These are phyloP conservation scores for Poecilus cupreus DNA, from an alignment of 2,888 invertebrate genomes.

Conservation along the genomic window DNA sequence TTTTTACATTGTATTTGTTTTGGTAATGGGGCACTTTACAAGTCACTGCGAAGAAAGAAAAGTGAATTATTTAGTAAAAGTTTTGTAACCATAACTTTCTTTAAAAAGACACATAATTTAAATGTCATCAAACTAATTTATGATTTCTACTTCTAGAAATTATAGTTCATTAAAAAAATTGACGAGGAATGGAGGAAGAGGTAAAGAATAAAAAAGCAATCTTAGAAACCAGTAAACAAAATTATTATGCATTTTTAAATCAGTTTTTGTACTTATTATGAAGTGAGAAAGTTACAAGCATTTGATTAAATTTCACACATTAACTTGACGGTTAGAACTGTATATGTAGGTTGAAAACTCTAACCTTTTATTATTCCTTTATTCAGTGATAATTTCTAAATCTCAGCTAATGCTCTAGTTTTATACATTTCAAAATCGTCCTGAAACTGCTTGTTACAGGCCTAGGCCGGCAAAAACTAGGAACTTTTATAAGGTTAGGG, in stretches of 20 bases:
- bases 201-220: too few species aligned
- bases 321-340: neutral
- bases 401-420: neutral
- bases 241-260: too few species aligned
- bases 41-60: neutral
- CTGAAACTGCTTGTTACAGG: neutral
- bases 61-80: neutral
- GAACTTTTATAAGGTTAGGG: too few species aligned
- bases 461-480: too few species aligned
- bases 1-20: constrained; percentile 11
- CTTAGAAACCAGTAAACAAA: too few species aligned
- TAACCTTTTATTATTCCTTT: neutral
- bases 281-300: neutral
- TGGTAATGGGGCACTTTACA: neutral
- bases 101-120: neutral
- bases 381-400: neutral
- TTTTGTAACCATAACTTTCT: neutral
- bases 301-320: neutral
- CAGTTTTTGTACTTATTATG: neutral
- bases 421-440: neutral
- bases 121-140: neutral
- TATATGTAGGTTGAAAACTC: neutral
- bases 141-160: too few species aligned
- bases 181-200: too few species aligned
- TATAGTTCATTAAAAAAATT: too few species aligned